Evolutionary conservation across 1,140 invertebrate genomes (phyloP), one percentile per base, ranked within the genome.

Genomic region (Drosophila chauvacae): DNA sequence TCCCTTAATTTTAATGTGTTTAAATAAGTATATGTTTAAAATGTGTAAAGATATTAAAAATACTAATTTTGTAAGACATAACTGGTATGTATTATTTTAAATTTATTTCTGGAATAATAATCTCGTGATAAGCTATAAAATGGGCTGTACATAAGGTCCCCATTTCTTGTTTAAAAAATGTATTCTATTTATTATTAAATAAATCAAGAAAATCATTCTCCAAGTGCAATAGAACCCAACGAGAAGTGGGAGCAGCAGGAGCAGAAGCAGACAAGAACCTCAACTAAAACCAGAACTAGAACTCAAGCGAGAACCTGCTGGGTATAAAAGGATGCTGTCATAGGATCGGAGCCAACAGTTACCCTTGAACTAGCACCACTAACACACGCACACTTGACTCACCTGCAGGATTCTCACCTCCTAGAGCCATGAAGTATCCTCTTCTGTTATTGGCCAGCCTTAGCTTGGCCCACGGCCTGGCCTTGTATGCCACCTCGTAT

Each of bases 381-480:
- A n/a, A 39, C 18, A 47, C 23, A 20, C 35, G 13, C 37, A 50
- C 47, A 26, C 16, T 48, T 7, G 14, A 42, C 37, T 65, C 30
- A 53, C 47, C 30, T 33, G 18, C 47, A 78, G 48, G 44, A 58
- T 9, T 58, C 35, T 35, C 11, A 7, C 1, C 37, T 18, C 13
- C 33, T 20, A 28, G 30, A 69, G 4, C 44, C 45, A 91, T 91
- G 90, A 85, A 78, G 74, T 60, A 77, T 20, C 68, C 74, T 11
- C 59, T 91, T 37, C 55, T 86, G 9, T 42, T 74, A 6, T 26
- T 84, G 18, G 57, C 55, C 9, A 70, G 56, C 47, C 30, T 88
- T 42, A 56, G 76, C 13, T 9, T 81, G 70, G 68, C 77, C 55
- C 68, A 88, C 23, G 85, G 84, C 3, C 58, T 88, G 59, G 84